Evolutionary conservation across 1,140 invertebrate species (phyloP).

Genomic region (Bactericera cockerelli): DNA sequence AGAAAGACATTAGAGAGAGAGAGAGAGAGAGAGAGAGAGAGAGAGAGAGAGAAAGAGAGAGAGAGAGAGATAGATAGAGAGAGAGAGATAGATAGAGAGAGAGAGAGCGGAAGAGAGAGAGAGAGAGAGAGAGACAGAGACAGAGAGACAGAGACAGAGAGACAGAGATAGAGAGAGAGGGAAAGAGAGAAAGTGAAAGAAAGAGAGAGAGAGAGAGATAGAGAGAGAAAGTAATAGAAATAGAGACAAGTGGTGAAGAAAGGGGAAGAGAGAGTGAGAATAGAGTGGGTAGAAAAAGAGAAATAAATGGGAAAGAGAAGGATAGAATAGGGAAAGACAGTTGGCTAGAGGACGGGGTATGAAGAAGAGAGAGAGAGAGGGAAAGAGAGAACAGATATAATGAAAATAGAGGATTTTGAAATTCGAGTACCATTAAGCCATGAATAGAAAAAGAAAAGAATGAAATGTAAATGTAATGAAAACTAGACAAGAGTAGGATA

Average conservation of each 20-base stretch:
- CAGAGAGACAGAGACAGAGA: neutral
- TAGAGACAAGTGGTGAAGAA: neutral
- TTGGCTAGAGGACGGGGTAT: neutral
- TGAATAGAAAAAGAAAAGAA: too few relatives aligned
- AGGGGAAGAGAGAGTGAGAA: neutral
- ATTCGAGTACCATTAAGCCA: too few relatives aligned
- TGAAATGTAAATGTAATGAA: too few relatives aligned
- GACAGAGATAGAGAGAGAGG: neutral
- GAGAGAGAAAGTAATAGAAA: conserved; percentile 1
- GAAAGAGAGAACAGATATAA: conserved; percentile 1
- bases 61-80: too few relatives aligned
- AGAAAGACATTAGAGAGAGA: too few relatives aligned
- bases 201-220: conserved; percentile 8
- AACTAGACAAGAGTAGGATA: too few relatives aligned
- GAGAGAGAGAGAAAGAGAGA: neutral
- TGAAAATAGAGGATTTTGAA: too few relatives aligned
- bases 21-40: neutral
- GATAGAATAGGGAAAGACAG: too few relatives aligned
- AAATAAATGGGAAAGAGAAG: too few relatives aligned
- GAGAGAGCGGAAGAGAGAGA: neutral
- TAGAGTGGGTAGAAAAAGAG: neutral
- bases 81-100: too few relatives aligned
- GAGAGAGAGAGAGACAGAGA: conserved; percentile 8
- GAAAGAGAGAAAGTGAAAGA: neutral
- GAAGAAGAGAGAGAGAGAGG: neutral